Conservation (phyloP, 2,797 vertebrate species). For the Halcyon chelicuti region DNA sequence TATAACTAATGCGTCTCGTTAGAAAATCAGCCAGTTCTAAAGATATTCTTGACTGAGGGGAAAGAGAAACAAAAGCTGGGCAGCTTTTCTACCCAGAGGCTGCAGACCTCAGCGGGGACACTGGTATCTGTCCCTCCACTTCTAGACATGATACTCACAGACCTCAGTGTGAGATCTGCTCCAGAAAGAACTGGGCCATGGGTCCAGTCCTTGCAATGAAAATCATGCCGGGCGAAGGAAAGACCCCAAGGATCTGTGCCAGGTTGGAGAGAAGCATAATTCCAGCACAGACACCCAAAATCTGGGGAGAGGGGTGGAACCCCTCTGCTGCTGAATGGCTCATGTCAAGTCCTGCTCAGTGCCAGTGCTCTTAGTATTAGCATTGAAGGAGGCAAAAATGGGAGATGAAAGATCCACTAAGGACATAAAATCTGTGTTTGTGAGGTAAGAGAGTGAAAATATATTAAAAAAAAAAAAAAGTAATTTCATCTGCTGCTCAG, state of each 20-base stretch:
- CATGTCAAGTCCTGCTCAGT: background rate
- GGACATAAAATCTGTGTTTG: background rate
- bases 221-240: background rate
- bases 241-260: background rate
- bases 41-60: background rate
- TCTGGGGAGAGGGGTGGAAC: background rate
- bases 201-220: background rate
- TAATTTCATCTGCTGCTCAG: background rate
- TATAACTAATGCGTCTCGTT: constrained; percentile 48
- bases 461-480: background rate
- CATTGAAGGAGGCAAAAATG: background rate
- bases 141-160: background rate
- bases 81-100: constrained; percentile 13
- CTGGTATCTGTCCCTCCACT: background rate
- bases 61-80: constrained; percentile 36
- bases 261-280: background rate
- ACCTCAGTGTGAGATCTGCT: background rate
- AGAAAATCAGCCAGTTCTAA: constrained; percentile 46
- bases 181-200: background rate
- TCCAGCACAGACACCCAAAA: rapidly evolving
- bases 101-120: background rate
- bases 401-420: background rate
- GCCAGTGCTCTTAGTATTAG: background rate
- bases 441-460: background rate
- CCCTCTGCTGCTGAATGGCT: background rate